Evolutionary conservation across 1,140 invertebrate genomes (phyloP).

Genomic region (Ceratina calcarata): DNA sequence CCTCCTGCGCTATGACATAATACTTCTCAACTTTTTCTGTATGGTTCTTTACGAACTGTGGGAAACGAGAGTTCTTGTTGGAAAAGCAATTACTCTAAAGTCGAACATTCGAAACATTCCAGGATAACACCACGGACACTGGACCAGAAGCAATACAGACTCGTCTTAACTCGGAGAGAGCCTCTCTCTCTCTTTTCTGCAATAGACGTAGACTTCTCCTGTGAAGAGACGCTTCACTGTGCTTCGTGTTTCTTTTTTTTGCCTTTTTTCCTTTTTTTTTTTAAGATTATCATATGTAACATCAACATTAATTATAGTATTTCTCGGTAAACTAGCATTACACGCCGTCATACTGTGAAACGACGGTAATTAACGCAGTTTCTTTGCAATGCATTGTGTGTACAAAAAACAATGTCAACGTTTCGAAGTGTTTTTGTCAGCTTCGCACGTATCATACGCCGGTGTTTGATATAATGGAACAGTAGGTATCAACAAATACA

Average conservation of each 20-base stretch:
- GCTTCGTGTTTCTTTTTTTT: not conserved
- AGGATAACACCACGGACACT: constrained; percentile 37
- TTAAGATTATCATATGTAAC: constrained; percentile 52
- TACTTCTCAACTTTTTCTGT: constrained; percentile 31
- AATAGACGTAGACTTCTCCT: constrained; percentile 30
- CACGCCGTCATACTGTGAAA: constrained; percentile 16
- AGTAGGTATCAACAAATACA: not conserved
- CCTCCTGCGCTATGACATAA: constrained; percentile 40
- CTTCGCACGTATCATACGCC: not conserved
- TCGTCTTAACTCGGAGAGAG: constrained; percentile 19
- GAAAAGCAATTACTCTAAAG: constrained; percentile 27
- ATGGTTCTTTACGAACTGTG: not conserved
- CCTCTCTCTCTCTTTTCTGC: not conserved
- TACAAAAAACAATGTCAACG: constrained; percentile 35
- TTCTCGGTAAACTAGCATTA: constrained; percentile 35
- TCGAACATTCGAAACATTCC: constrained; percentile 40
- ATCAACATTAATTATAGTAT: constrained; percentile 57
- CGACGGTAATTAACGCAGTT: constrained; percentile 27
- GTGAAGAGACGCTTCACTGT: constrained; percentile 5
- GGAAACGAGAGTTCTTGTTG: constrained; percentile 25
- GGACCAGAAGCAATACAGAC: constrained; percentile 37
- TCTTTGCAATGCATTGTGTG: constrained; percentile 21
- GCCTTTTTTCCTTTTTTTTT: not conserved
- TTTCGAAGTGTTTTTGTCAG: not conserved
- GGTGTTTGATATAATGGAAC: constrained; percentile 3